These are phyloP conservation scores for Hirtodrosophila duncani DNA, from an alignment of 2,888 invertebrate genomes.

Conservation along the genomic window DNA sequence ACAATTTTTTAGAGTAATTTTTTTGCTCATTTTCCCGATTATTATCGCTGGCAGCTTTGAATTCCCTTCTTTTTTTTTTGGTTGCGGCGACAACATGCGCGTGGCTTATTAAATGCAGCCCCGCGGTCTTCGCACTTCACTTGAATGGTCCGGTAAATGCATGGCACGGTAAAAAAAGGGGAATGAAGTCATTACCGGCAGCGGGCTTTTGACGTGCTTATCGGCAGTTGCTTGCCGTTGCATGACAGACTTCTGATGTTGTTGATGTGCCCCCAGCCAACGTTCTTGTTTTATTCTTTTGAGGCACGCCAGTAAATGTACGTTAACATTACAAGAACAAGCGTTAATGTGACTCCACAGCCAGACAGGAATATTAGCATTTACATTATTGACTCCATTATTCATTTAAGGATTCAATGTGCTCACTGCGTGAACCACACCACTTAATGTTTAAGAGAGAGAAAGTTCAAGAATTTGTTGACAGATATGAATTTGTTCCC, in stretches of 20 bases:
- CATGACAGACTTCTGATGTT: constrained; percentile 34
- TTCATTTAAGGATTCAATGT: too few species aligned
- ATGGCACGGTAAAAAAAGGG: constrained; percentile 23
- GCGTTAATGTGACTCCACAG: too few species aligned
- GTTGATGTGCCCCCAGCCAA: constrained; percentile 20
- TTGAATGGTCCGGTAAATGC: constrained; percentile 38
- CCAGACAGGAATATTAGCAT: too few species aligned
- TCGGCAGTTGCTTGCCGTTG: constrained; percentile 41
- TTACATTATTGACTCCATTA: constrained; percentile 22
- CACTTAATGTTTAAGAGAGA: constrained; percentile 28
- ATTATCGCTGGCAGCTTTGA: constrained; percentile 48
- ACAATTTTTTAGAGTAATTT: constrained; percentile 54
- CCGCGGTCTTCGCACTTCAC: constrained; percentile 57
- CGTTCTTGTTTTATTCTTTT: too few species aligned
- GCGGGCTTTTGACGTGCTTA: constrained; percentile 32
- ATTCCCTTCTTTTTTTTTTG: constrained; percentile 33
- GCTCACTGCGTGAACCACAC: constrained; percentile 10
- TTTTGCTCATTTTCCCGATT: constrained; percentile 52
- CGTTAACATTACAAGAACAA: too few species aligned
- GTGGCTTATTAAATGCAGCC: constrained; percentile 43
- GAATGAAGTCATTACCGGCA: constrained; percentile 54
- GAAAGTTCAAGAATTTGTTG: constrained; percentile 61
- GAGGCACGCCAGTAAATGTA: too few species aligned
- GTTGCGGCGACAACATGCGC: constrained; percentile 24
- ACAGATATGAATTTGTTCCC: constrained; percentile 51